phyloP scores from a whole-genome alignment of 2,888 invertebrate species.

The Fragum fragum region DNA sequence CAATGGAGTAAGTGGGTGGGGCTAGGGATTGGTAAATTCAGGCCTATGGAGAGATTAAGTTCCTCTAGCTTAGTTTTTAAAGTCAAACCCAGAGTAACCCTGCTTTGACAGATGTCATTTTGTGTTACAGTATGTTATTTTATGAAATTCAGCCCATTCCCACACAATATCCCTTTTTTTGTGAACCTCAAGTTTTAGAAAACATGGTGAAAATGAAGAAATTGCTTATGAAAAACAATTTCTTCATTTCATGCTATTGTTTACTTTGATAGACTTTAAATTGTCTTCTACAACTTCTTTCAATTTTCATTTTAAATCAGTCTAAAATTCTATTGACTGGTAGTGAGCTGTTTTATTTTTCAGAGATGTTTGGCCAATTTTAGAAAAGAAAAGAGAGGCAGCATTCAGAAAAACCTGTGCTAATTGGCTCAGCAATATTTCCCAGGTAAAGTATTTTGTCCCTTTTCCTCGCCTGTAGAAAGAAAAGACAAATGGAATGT shows the following conservation, averaged over 20 bases:
- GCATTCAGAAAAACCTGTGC: constrained; percentile 81
- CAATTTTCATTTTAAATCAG: no score
- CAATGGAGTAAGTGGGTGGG: no score
- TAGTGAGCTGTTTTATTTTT: constrained; percentile 32
- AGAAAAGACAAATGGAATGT: no score
- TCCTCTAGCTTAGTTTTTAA: no score
- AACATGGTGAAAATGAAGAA: constrained; percentile 8
- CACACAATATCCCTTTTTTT: neutral
- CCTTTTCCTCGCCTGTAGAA: no score
- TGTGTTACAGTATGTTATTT: no score
- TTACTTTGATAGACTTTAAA: neutral
- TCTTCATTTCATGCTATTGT: neutral
- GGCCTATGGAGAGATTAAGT: no score
- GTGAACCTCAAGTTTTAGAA: neutral
- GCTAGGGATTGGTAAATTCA: no score
- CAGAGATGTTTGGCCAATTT: constrained; percentile 85
- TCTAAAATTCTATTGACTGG: no score
- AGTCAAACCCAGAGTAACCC: no score
- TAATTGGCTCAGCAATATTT: constrained; percentile 82
- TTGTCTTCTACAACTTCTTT: no score
- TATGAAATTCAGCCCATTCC: neutral
- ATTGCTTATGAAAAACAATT: constrained; percentile 1
- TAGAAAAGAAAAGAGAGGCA: constrained; percentile 84
- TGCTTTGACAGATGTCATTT: no score
- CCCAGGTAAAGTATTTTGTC: constrained; percentile 74